Conservation (phyloP, 30 jellyfish, hydroid and myxozoan genomes). For the Pseudorhiza aurosa region DNA sequence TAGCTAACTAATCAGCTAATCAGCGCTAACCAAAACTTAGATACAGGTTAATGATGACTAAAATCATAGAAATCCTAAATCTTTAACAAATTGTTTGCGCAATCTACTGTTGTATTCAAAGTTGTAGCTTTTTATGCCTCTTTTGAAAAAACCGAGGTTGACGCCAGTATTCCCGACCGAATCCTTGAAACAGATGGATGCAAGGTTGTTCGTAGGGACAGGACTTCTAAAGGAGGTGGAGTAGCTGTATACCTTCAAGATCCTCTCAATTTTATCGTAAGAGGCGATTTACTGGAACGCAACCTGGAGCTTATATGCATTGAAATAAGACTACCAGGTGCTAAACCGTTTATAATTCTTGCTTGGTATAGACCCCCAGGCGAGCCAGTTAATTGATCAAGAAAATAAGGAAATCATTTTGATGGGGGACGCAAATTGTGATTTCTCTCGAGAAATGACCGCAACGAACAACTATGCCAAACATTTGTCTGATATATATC, state of each 20-base stretch:
- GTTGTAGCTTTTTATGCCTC: too few species aligned
- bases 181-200: too few species aligned
- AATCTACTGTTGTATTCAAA: too few species aligned
- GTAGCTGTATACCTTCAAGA: constrained; percentile 38
- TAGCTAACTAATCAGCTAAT: too few species aligned
- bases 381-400: constrained; percentile 12
- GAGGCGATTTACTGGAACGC: background rate
- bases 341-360: background rate
- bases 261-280: background rate
- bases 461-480: constrained; percentile 7
- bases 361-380: constrained; percentile 51
- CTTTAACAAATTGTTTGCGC: too few species aligned
- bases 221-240: constrained; percentile 16
- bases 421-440: constrained; percentile 42
- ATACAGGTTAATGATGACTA: too few species aligned
- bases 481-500: constrained; percentile 15
- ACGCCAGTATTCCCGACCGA: too few species aligned
- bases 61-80: too few species aligned
- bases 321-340: background rate
- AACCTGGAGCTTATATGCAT: background rate
- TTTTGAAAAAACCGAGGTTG: too few species aligned
- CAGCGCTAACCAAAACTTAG: too few species aligned
- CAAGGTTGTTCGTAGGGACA: constrained; percentile 3
- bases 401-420: constrained; percentile 24
- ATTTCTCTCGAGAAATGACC: background rate